These are phyloP conservation scores for Meloidogyne floridensis DNA, from an alignment of 1,140 invertebrate species.

Conservation along the genomic window DNA sequence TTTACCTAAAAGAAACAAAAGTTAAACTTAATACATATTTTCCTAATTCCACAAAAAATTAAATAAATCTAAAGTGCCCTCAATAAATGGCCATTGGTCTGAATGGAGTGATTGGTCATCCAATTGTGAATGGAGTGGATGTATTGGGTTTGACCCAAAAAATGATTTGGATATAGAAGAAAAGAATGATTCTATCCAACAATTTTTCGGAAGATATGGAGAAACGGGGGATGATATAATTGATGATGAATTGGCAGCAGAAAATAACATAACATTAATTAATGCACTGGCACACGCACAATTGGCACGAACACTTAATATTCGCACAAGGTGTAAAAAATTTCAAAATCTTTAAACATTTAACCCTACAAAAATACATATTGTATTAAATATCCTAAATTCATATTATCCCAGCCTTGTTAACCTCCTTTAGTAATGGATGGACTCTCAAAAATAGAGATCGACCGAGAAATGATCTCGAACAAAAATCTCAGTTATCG, in stretches of 20 bases:
- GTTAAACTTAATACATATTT: not conserved
- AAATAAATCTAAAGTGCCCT: not conserved
- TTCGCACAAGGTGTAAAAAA: slow-evolving; percentile 15
- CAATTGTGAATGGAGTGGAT: slow-evolving; percentile 24
- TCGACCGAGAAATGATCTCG: too few relatives aligned
- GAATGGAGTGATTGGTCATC: slow-evolving; percentile 66
- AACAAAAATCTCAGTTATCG: too few relatives aligned
- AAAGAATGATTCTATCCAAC: not conserved
- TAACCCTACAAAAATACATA: not conserved
- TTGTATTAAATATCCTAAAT: too few relatives aligned
- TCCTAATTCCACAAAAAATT: not conserved
- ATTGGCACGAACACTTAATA: slow-evolving; percentile 75
- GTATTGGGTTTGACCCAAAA: not conserved
- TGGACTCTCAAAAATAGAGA: too few relatives aligned
- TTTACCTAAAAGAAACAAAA: not conserved
- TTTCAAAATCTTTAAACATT: not conserved
- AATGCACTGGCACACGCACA: slow-evolving; percentile 67
- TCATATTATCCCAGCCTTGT: too few relatives aligned
- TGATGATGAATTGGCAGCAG: not conserved
- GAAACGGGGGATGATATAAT: not conserved
- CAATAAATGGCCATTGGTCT: slow-evolving; percentile 63
- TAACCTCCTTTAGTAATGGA: too few relatives aligned
- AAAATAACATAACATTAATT: slow-evolving; percentile 62
- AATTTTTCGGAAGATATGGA: not conserved
- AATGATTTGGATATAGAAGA: slow-evolving; percentile 7